Conservation (phyloP, 2,888 invertebrate genomes). For the Liposcelis brunnea region DNA sequence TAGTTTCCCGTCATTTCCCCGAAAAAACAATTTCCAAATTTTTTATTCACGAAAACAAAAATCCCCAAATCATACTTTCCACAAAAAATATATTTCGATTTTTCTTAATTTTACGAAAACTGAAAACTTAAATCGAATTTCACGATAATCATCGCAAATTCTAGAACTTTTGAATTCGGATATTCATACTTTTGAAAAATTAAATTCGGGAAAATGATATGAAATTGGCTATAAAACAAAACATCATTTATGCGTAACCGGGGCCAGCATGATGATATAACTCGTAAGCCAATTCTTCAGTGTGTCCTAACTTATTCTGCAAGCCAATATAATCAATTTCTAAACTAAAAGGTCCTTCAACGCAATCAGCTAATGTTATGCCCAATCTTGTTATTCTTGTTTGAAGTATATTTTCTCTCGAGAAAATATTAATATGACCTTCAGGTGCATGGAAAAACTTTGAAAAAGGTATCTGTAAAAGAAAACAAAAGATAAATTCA, state of each 20-base stretch:
- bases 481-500: slow-evolving; percentile 13
- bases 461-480: slow-evolving; percentile 77
- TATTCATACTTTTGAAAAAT: too few relatives aligned
- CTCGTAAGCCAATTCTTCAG: slow-evolving; percentile 86
- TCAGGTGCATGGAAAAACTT: slow-evolving; percentile 71
- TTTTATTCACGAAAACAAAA: too few relatives aligned
- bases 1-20: too few relatives aligned
- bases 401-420: slow-evolving; percentile 44
- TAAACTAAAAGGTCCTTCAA: slow-evolving; percentile 68
- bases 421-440: slow-evolving; percentile 52
- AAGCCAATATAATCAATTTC: slow-evolving; percentile 89
- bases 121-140: too few relatives aligned
- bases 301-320: slow-evolving; percentile 59
- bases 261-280: slow-evolving; percentile 56
- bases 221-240: too few relatives aligned
- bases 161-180: too few relatives aligned
- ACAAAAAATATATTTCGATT: too few relatives aligned
- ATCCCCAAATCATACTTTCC: too few relatives aligned
- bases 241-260: slow-evolving; percentile 33
- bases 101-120: too few relatives aligned
- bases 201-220: too few relatives aligned
- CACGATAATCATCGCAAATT: too few relatives aligned
- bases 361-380: slow-evolving; percentile 62
- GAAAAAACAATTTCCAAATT: too few relatives aligned
- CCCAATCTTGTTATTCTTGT: slow-evolving; percentile 55